Evolutionary conservation across 1,140 invertebrate species (phyloP), one percentile per base, ranked within the genome.

Genomic region (Tetragonula clypearis): DNA sequence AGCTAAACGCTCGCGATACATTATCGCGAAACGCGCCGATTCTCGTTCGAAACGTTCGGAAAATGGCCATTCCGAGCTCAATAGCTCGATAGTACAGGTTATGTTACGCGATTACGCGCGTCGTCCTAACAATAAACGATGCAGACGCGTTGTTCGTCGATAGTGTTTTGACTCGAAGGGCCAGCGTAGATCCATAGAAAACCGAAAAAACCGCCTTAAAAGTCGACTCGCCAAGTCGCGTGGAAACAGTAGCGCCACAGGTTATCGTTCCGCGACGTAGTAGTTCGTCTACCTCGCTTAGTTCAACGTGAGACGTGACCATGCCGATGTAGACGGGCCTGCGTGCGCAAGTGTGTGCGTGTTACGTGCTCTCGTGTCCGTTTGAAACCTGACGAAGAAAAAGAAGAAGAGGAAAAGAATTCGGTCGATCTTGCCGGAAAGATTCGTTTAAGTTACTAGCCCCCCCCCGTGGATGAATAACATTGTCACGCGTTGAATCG

Each of bases 191-290:
- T 66, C 5, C 15, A 4, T 3, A 17, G 49, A 76, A 75, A 76
- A 75, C 26, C 14, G 72, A 82, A 82, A 56, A 55, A 35, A 41
- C 72, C 60, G 72, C 72, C 66, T 55, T 21, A n/a, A 69, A n/a
- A 69, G 26, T 56, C 21, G 26, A 35, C 56, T 69, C 35, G 35
- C 12, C 9, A 14, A 53, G 60, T 82, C 12, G 21, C 19, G 60
- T n/a, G 23, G 30, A 82, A 82, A 75, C 21, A n/a, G 60, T 66
- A 82, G 80, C 80, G 80, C 80, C 80, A 82, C 72, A 82, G 26
- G 80, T 82, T 82, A 60, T 15, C 19, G 5, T 30, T 74, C 56
- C 21, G 15, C 58, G 26, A 15, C 30, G 55, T 23, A 14, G 71
- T 75, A 53, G 79, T 73, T 15, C 56, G 23, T 73, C 79, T 81